phyloP scores from a whole-genome alignment of 2,113 vertebrate species.

The Rallus limicola region DNA sequence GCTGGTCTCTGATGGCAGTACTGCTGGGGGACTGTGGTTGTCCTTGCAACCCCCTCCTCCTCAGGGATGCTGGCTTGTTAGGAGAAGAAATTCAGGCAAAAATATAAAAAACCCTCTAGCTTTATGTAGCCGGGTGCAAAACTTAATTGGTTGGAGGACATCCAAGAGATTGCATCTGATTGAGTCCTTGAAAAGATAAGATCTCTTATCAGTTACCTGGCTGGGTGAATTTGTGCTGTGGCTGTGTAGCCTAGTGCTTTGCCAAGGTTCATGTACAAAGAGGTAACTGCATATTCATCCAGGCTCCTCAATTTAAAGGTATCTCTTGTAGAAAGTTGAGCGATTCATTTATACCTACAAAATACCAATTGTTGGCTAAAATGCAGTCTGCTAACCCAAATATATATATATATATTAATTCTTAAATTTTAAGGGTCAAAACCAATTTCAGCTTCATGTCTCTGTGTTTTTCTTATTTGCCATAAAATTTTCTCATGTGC shows the following conservation, averaged over 20 bases:
- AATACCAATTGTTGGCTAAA: neutral
- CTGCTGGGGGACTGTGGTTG: neutral
- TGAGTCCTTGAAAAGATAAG: conserved; percentile 30
- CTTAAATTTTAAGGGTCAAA: neutral
- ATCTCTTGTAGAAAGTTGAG: neutral
- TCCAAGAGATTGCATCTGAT: neutral
- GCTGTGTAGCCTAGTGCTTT: neutral
- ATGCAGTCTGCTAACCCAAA: neutral
- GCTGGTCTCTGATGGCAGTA: neutral
- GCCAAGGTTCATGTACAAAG: neutral
- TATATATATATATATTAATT: neutral
- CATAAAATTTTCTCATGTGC: conserved; percentile 17
- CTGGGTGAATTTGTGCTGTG: neutral
- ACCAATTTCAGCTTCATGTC: neutral
- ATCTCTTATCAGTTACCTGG: neutral
- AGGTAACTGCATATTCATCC: neutral
- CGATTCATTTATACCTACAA: neutral
- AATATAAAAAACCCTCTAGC: neutral
- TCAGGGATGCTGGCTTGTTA: neutral
- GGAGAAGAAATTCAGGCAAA: neutral
- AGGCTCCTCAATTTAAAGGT: neutral
- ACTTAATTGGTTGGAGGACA: conserved; percentile 6
- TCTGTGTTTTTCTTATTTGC: neutral
- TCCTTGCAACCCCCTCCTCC: neutral
- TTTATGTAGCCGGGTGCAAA: neutral